These are phyloP conservation scores for Heliocidaris tuberculata DNA, from an alignment of 35 echinoderm and acorn worm species.

Conservation along the genomic window DNA sequence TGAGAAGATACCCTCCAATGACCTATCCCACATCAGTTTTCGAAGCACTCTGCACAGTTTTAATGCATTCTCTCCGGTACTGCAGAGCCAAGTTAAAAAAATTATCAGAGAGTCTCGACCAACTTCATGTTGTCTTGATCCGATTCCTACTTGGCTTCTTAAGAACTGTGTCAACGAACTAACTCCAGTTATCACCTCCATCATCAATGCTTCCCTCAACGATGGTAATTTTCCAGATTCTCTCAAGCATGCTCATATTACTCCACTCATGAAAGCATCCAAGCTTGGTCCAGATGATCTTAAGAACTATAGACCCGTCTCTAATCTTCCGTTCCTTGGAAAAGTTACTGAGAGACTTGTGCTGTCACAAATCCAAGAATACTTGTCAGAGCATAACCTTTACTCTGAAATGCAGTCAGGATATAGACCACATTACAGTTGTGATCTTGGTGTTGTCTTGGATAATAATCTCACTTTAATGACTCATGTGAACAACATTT, in stretches of 20 bases:
- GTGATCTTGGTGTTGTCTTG: no score
- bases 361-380: no score
- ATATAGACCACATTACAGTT: no score
- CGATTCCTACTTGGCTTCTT: constrained; percentile 47
- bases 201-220: neutral
- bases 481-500: no score
- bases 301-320: constrained; percentile 60
- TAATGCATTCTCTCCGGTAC: neutral
- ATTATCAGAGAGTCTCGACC: neutral
- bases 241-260: constrained; percentile 35
- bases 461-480: no score
- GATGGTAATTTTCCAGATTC: constrained; percentile 45
- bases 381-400: no score
- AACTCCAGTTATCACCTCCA: constrained; percentile 26
- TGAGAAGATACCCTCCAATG: neutral
- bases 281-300: constrained; percentile 50
- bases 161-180: constrained; percentile 41
- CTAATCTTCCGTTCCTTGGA: no score
- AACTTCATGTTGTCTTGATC: no score
- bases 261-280: neutral
- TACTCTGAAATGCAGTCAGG: no score
- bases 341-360: no score
- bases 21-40: neutral
- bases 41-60: neutral
- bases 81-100: neutral